Conservation (phyloP, 2,888 invertebrate species). For the Oscheius sp. region DNA sequence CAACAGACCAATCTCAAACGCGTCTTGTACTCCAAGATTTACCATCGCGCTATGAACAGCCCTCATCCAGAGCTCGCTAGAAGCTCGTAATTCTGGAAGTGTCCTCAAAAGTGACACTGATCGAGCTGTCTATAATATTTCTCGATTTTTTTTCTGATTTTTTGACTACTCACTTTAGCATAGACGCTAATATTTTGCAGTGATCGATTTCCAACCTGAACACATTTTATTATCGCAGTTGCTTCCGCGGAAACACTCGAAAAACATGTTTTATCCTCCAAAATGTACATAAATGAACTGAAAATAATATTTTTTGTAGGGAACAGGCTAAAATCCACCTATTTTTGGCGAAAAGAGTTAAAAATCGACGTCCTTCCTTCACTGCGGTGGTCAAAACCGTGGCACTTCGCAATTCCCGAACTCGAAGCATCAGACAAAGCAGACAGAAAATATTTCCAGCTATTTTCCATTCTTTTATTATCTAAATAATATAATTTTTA, state of each 20-base stretch:
- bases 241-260: conserved; percentile 7
- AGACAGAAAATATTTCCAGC: conserved; percentile 49
- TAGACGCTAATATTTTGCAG: conserved; percentile 52
- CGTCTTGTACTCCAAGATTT: conserved; percentile 47
- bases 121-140: conserved; percentile 44
- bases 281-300: conserved; percentile 47
- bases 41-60: conserved; percentile 52
- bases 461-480: conserved; percentile 42
- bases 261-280: conserved; percentile 38
- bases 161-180: conserved; percentile 42
- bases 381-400: conserved; percentile 47
- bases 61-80: conserved; percentile 49
- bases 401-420: conserved; percentile 46
- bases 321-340: conserved; percentile 36
- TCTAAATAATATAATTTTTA: conserved; percentile 11
- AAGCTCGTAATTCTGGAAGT: conserved; percentile 50
- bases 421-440: conserved; percentile 48
- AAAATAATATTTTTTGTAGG: conserved; percentile 19
- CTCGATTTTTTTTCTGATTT: not conserved
- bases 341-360: conserved; percentile 46
- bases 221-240: conserved; percentile 41
- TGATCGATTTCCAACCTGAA: conserved; percentile 53
- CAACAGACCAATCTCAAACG: conserved; percentile 51
- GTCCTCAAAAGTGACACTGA: conserved; percentile 45
- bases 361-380: conserved; percentile 52